These are phyloP conservation scores for Xanthorhoe spadicearia DNA, from an alignment of 2,888 invertebrate genomes.

Conservation along the genomic window DNA sequence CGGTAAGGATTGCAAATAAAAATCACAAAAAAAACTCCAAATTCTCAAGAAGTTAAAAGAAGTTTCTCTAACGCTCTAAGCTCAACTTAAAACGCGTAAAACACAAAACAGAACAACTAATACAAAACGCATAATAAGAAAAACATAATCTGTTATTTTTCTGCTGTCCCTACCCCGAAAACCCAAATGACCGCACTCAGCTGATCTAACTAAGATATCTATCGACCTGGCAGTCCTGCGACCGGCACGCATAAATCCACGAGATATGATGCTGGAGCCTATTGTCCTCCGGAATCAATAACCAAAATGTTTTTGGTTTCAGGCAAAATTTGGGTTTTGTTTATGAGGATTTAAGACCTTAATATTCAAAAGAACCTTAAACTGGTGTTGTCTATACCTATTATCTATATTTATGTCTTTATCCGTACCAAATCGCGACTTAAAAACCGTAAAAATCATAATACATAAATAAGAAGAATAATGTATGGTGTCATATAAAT, in stretches of 20 bases:
- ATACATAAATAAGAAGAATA: too few species aligned
- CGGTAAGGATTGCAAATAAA: too few species aligned
- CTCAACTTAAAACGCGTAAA: too few species aligned
- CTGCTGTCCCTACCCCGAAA: conserved; percentile 26
- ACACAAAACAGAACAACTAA: too few species aligned
- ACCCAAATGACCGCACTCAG: conserved; percentile 65
- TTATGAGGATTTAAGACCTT: conserved; percentile 1
- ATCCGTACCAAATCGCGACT: too few species aligned
- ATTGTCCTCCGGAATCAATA: conserved; percentile 28
- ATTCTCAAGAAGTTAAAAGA: too few species aligned
- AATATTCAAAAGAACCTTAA: neutral
- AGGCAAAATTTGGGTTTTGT: neutral
- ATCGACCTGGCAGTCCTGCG: conserved; percentile 63
- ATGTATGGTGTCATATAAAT: too few species aligned
- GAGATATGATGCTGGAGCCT: conserved; percentile 55
- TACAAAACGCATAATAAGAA: neutral
- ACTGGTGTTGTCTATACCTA: too few species aligned
- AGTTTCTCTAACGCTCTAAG: too few species aligned
- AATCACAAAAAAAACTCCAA: too few species aligned
- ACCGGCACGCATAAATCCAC: conserved; percentile 68
- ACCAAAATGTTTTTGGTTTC: conserved; percentile 17
- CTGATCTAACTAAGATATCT: conserved; percentile 75
- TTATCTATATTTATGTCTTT: too few species aligned
- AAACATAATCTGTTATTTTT: neutral
- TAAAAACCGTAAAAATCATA: too few species aligned